Conservation (phyloP, 2,888 invertebrate genomes). For the Crioceris asparagi region DNA sequence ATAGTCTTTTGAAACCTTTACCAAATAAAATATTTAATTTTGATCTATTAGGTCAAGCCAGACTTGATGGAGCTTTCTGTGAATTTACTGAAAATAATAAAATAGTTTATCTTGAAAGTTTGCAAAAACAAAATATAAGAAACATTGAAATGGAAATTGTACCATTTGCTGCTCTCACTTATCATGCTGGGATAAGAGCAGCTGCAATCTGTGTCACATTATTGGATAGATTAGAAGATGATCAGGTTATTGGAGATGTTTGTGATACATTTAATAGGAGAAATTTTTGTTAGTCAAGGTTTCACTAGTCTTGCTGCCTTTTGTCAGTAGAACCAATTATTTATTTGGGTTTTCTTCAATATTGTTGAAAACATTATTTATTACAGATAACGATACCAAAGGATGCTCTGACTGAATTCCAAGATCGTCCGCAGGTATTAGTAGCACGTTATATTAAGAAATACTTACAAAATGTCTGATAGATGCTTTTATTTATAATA, state of each 20-base stretch:
- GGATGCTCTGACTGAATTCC: conserved; percentile 84
- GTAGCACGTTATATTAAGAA: conserved; percentile 75
- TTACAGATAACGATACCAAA: conserved; percentile 79
- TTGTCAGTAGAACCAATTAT: too few species aligned
- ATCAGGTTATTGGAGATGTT: too few species aligned
- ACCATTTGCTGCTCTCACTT: not conserved
- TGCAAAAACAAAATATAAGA: not conserved
- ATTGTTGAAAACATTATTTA: too few species aligned
- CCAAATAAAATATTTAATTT: too few species aligned
- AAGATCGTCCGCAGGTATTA: conserved; percentile 75
- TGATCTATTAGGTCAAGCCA: too few species aligned
- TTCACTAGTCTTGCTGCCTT: too few species aligned
- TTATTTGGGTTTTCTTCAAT: too few species aligned
- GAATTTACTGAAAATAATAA: not conserved
- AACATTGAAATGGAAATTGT: not conserved
- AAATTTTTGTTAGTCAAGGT: too few species aligned
- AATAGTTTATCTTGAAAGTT: not conserved
- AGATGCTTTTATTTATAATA: too few species aligned
- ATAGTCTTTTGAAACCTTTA: too few species aligned
- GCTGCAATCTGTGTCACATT: not conserved
- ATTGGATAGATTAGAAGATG: not conserved
- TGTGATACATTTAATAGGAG: too few species aligned
- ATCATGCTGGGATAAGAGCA: not conserved
- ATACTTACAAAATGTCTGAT: conserved; percentile 68
- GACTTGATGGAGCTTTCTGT: not conserved